phyloP scores from a whole-genome alignment of 2,797 vertebrate species.

The Gouania willdenowi region DNA sequence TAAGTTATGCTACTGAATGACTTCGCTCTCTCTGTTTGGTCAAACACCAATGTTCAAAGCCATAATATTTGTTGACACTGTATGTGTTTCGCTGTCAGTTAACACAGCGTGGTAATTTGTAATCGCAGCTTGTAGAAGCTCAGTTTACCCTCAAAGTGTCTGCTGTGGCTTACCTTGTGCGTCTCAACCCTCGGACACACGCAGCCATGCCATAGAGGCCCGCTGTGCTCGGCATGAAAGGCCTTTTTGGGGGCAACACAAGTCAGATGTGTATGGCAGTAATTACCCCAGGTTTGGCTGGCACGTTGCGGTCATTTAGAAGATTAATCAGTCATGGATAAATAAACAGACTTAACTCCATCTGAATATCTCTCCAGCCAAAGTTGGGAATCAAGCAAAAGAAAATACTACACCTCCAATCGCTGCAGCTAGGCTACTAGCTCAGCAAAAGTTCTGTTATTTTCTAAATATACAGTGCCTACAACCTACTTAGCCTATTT shows the following conservation, averaged over 20 bases:
- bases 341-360: constrained; percentile 48
- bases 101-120: constrained; percentile 10
- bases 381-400: too few species aligned
- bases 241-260: constrained; percentile 22
- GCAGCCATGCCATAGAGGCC: constrained; percentile 35
- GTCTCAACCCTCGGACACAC: constrained; percentile 10
- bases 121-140: constrained; percentile 5
- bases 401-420: too few species aligned
- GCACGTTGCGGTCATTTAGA: constrained; percentile 46
- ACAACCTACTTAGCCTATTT: too few species aligned
- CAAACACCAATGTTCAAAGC: not conserved
- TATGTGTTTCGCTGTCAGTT: constrained; percentile 1
- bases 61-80: not conserved
- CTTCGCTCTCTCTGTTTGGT: too few species aligned
- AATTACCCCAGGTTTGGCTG: constrained; percentile 43
- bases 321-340: constrained; percentile 57
- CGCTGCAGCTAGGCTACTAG: too few species aligned
- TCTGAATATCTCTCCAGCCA: constrained; percentile 13
- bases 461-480: too few species aligned
- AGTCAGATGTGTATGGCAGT: constrained; percentile 54
- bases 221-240: constrained; percentile 38
- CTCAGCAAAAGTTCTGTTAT: too few species aligned
- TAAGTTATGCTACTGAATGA: too few species aligned
- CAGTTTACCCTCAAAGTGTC: constrained; percentile 8
- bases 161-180: constrained; percentile 1